Evolutionary conservation across 2,797 vertebrate species (phyloP).

Genomic region (Pseudochirops cupreus): DNA sequence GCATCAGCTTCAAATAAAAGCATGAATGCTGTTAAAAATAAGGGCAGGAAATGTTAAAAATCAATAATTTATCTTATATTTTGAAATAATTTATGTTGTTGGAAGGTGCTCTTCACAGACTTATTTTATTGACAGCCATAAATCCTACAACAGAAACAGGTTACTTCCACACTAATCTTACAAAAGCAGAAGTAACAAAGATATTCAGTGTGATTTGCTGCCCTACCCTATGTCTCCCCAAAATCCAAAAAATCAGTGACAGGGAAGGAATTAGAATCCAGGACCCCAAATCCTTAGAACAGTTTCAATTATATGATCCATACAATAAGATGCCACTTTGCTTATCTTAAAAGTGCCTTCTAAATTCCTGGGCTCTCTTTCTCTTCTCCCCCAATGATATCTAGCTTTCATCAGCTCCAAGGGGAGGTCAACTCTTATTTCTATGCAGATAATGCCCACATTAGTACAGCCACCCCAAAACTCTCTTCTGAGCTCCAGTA

Average conservation of each 20-base stretch:
- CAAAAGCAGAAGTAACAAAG: constrained; percentile 48
- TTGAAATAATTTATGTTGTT: constrained; percentile 49
- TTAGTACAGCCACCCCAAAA: neutral
- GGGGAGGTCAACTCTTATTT: neutral
- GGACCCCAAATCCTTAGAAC: constrained; percentile 3
- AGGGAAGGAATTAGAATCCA: constrained; percentile 55
- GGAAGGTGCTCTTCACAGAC: constrained; percentile 22
- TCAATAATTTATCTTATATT: constrained; percentile 42
- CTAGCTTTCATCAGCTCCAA: neutral
- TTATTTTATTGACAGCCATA: constrained; percentile 7
- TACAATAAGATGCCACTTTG: constrained; percentile 31
- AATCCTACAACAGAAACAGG: constrained; percentile 44
- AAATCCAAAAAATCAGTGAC: constrained; percentile 15
- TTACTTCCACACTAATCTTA: constrained; percentile 27
- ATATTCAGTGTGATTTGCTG: constrained; percentile 24
- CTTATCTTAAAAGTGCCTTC: constrained; percentile 49
- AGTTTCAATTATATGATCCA: constrained; percentile 45
- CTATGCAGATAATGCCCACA: neutral
- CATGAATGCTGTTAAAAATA: neutral
- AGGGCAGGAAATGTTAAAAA: constrained; percentile 49
- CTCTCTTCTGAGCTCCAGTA: neutral
- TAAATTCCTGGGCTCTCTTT: neutral
- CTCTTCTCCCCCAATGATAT: neutral
- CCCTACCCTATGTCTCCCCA: no score
- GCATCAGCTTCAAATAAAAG: constrained; percentile 47